A percentile compares a stretch with the other conserved stretches of the same genome.
These are phyloP conservation scores for Holothuria scabra DNA, from an alignment of 53 echinoderm and acorn worm species.

Conservation along the genomic window DNA sequence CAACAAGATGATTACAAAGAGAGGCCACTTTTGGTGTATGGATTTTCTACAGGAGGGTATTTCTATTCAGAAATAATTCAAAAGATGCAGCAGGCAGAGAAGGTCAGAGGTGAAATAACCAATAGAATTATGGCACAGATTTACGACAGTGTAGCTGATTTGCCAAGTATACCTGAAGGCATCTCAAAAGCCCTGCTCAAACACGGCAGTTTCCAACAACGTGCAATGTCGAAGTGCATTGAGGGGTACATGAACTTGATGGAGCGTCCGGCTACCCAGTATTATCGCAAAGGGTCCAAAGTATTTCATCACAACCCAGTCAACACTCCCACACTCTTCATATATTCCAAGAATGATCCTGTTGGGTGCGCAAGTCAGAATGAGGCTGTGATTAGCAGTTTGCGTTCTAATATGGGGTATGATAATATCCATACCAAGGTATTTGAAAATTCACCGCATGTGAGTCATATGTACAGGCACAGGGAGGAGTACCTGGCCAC, in stretches of 20 bases:
- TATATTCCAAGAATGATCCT: constrained; percentile 87
- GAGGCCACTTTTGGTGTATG: constrained; percentile 76
- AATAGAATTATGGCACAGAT: constrained; percentile 85
- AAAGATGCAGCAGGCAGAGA: constrained; percentile 70
- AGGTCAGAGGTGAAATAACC: constrained; percentile 65
- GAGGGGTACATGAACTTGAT: constrained; percentile 63
- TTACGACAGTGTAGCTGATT: constrained; percentile 89
- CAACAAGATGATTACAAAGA: constrained; percentile 68
- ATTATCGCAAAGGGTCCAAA: constrained; percentile 68
- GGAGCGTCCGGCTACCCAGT: constrained; percentile 60
- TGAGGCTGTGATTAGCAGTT: constrained; percentile 57
- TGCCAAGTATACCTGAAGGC: constrained; percentile 64
- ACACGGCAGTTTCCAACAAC: constrained; percentile 47
- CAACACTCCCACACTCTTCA: constrained; percentile 78
- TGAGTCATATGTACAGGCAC: constrained; percentile 90
- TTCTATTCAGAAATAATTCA: constrained; percentile 81
- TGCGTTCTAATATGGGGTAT: constrained; percentile 74
- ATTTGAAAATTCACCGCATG: constrained; percentile 84
- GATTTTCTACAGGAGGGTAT: constrained; percentile 91
- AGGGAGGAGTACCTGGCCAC: constrained; percentile 76
- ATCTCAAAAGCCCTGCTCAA: constrained; percentile 62
- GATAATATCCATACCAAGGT: constrained; percentile 73
- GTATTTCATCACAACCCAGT: constrained; percentile 80
- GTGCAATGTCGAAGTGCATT: constrained; percentile 59
- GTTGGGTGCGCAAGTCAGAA: constrained; percentile 67